A percentile compares a stretch with the other conserved stretches of the same genome.
These are phyloP conservation scores for Zaprionus kolodkinae DNA, from an alignment of 1,140 invertebrate genomes.

Conservation along the genomic window DNA sequence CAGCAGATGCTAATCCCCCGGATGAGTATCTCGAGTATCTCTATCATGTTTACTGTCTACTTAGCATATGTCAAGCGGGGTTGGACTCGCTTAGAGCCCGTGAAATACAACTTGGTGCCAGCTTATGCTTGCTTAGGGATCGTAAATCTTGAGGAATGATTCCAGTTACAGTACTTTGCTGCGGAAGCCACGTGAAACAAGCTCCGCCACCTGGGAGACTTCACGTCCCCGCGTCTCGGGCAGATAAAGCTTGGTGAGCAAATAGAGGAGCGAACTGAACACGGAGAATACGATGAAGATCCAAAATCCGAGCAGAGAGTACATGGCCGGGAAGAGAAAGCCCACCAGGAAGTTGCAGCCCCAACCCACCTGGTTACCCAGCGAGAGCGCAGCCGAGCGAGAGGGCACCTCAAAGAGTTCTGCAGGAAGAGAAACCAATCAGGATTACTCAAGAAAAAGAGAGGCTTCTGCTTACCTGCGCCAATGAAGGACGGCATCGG, in stretches of 20 bases:
- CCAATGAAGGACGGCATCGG: slow-evolving; percentile 94
- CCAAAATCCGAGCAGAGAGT: slow-evolving; percentile 86
- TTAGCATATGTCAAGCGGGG: not conserved
- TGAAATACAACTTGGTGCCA: not conserved
- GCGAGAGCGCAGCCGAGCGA: slow-evolving; percentile 92
- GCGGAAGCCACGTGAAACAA: slow-evolving; percentile 84
- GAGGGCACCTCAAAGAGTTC: slow-evolving; percentile 95
- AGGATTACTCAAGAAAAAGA: not conserved
- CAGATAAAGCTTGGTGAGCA: slow-evolving; percentile 88
- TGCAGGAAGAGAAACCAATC: slow-evolving; percentile 37
- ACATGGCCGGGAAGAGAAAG: slow-evolving; percentile 90
- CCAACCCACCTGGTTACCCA: slow-evolving; percentile 89
- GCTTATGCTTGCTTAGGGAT: not conserved
- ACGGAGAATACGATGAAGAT: slow-evolving; percentile 89
- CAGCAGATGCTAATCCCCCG: not conserved
- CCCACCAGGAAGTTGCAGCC: slow-evolving; percentile 94
- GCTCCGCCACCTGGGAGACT: slow-evolving; percentile 85
- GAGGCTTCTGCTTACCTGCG: slow-evolving; percentile 40
- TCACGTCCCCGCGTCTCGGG: slow-evolving; percentile 89
- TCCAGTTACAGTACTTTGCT: slow-evolving; percentile 42
- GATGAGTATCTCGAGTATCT: not conserved
- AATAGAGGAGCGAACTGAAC: slow-evolving; percentile 85
- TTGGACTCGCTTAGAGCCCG: not conserved
- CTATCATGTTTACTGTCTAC: slow-evolving; percentile 1
- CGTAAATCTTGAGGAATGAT: not conserved